Percentiles rank a stretch among this genome's conserved stretches.
These are phyloP conservation scores for Pachliopta kotzebuea DNA, from an alignment of 2,888 invertebrate species.

Conservation along the genomic window DNA sequence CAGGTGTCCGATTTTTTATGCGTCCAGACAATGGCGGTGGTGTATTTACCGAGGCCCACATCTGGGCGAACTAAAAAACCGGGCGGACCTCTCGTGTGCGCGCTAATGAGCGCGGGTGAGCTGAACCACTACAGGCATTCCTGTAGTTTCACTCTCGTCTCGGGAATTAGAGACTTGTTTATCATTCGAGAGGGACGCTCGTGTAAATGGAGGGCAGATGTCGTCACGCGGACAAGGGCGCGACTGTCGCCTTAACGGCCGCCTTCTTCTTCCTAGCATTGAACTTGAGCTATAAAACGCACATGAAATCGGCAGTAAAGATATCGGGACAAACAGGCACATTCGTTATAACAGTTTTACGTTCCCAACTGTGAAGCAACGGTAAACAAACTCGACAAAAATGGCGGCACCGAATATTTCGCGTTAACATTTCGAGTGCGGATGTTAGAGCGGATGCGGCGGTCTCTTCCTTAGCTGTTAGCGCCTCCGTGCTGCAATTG, in stretches of 20 bases:
- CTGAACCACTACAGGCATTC: conserved; percentile 38
- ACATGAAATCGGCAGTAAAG: conserved; percentile 74
- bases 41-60: conserved; percentile 68
- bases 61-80: conserved; percentile 74
- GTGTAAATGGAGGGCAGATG: conserved; percentile 62
- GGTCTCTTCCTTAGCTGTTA: conserved; percentile 59
- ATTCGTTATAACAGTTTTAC: conserved; percentile 45
- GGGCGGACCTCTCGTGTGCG: conserved; percentile 72
- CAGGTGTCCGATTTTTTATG: conserved; percentile 78
- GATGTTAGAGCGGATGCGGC: conserved; percentile 75
- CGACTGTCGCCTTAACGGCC: conserved; percentile 58
- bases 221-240: conserved; percentile 51
- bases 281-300: conserved; percentile 74
- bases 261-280: conserved; percentile 55
- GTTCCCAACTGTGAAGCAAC: conserved; percentile 32
- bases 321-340: conserved; percentile 52
- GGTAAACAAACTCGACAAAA: conserved; percentile 30
- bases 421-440: conserved; percentile 63
- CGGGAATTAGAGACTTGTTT: conserved; percentile 54
- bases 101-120: conserved; percentile 66
- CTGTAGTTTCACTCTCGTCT: conserved; percentile 49
- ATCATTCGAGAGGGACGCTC: conserved; percentile 49
- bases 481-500: conserved; percentile 78
- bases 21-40: conserved; percentile 60
- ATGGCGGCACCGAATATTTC: conserved; percentile 35